Evolutionary conservation across 2,113 vertebrate species (phyloP), one percentile per base, ranked within the genome.

Genomic region (Mystacornis crossleyi): DNA sequence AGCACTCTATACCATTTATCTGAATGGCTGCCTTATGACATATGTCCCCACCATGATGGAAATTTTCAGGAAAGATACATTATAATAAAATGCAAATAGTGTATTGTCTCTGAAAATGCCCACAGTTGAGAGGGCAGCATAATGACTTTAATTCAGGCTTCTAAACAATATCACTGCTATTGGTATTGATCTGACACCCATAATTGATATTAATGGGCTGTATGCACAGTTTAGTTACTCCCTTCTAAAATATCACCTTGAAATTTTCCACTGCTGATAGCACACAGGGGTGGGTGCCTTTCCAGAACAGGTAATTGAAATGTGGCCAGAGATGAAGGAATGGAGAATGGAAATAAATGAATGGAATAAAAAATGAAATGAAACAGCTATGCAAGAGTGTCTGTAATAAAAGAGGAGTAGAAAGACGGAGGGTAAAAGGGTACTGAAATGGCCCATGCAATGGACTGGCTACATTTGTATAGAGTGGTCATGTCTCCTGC

Each of bases 171-270:
- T 70, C 60, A 51, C 54, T 47, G 67, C 51, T 86, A 14, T 54
- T 78, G 69, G 51, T 91, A 96, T 78, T 84, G 91, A 89, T 84
- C 72, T 95, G 94, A 91, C 91, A 94, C 80, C 33, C 61, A 36
- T 81, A 89, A 92, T 45, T 94, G 64, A 51, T 95, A 95, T 96
- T 94, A 97, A 95, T 81, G 88, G 94, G 29, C 72, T 64, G 19
- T 31, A 66, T 55, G 61, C 55, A 54, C 71, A 50, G 26, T 86
- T 86, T 70, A 84, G 75, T 89, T 67, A 84, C 64, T 81, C 29
- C 48, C 29, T 94, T 86, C 86, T 95, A 54, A 95, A 95, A 89
- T 70, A 86, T 34, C 89, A 90, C 93, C 91, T 91, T 94, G 80
- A 92, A 84, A 89, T 74, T 92, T 96, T 95, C 77, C 69, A 40